These are phyloP conservation scores for Pasiphila rectangulata DNA, from an alignment of 2,888 invertebrate species.

Conservation along the genomic window DNA sequence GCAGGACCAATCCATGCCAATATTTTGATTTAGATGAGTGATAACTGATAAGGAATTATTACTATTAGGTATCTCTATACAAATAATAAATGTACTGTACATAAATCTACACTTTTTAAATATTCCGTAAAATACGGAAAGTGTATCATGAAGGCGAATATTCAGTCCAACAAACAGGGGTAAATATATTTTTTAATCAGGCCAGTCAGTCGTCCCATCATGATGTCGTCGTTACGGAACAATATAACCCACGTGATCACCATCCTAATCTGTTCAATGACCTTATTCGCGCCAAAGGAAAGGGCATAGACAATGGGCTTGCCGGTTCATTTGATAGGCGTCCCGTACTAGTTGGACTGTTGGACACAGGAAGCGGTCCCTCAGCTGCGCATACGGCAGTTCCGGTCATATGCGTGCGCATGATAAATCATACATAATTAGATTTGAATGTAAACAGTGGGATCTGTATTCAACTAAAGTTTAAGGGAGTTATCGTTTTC, in stretches of 20 bases:
- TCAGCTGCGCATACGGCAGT: conserved; percentile 58
- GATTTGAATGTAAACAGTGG: conserved; percentile 44
- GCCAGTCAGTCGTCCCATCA: not conserved
- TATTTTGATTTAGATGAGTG: no score
- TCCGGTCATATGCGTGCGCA: conserved; percentile 69
- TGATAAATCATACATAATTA: conserved; percentile 58
- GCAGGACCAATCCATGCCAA: no score
- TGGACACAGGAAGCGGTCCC: conserved; percentile 62
- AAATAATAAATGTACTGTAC: no score
- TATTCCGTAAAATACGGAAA: no score
- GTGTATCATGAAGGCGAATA: no score
- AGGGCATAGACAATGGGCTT: conserved; percentile 60
- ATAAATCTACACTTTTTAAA: no score
- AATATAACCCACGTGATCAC: conserved; percentile 29
- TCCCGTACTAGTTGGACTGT: conserved; percentile 44
- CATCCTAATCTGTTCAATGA: conserved; percentile 54
- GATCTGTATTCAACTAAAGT: not conserved
- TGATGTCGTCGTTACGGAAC: conserved; percentile 27
- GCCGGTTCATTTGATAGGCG: conserved; percentile 66
- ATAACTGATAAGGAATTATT: no score
- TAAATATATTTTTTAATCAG: no score
- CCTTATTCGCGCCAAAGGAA: conserved; percentile 52
- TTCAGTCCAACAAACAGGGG: no score
- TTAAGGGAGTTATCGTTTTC: conserved; percentile 7
- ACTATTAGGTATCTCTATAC: no score